Evolutionary conservation across 2,113 vertebrate species (phyloP), one percentile per base, ranked within the genome.

Genomic region (Haemorhous mexicanus): DNA sequence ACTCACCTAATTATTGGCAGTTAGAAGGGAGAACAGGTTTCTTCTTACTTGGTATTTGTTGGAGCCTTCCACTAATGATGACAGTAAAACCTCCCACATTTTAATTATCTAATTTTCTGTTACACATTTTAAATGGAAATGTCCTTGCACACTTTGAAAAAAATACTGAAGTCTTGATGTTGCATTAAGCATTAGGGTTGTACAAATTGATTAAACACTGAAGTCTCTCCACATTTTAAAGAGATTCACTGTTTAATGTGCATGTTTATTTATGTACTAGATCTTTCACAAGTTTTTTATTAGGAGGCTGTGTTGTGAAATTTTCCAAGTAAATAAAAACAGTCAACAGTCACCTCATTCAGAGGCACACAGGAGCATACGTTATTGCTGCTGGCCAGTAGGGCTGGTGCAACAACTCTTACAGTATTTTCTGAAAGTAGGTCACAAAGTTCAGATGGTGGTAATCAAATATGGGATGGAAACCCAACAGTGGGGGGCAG

Each of bases 301-400:
- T 96, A 91, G 82, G 74, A 43, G 56, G 5, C 64, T 92, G 16
- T 93, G 91, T 89, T 95, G 78, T 20, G 55, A 92, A 75, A 86
- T 92, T 97, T 93, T 95, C 90, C 89, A 82, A 52, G 73, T 97
- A 96, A 95, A 97, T 86, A 90, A 87, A 97, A 97, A 96, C 93
- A 96, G 95, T 94, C 92, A 96, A 97, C 96, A 97, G 95, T 93
- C 78, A 66, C 84, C 39, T 66, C 63, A 72, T 89, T 95, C 85
- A 96, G 58, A 83, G 75, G 41, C 74, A 94, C 44, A 94, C 76
- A 97, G 92, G 66, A 76, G 81, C 87, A 93, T 94, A 69, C 93
- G 84, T 96, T 95, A 37, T 53, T 93, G 14, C 56, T 95, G 90
- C 79, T 97, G 94, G 95, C 86, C 70, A 63, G 79, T 46, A 87